Conservation (phyloP, 37 sponge, comb jelly and placozoan genomes). For the Eunapius fragilis region DNA sequence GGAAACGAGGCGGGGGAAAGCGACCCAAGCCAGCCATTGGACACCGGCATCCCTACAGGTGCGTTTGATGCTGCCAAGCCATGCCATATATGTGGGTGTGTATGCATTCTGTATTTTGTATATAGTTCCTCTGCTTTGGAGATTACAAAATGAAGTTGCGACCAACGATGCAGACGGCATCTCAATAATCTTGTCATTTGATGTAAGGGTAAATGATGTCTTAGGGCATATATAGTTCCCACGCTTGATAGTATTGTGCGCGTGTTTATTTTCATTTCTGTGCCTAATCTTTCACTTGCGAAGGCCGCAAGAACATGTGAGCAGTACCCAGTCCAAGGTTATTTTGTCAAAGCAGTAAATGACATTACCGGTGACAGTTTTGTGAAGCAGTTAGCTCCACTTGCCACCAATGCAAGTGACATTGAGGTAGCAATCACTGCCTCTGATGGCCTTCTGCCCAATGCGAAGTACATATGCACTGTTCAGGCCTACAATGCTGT, state of each 20-base stretch:
- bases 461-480: background rate
- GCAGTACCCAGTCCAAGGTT: background rate
- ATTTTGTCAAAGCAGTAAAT: background rate
- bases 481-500: background rate
- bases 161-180: background rate
- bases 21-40: background rate
- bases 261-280: background rate
- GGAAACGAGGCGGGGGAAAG: background rate
- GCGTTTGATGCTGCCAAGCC: background rate
- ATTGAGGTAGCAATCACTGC: background rate
- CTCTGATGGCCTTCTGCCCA: background rate
- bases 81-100: background rate
- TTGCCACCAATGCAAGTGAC: background rate
- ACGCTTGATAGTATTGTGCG: background rate
- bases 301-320: background rate
- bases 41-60: background rate
- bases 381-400: background rate
- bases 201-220: background rate
- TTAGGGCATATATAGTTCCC: no score
- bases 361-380: background rate
- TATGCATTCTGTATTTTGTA: background rate
- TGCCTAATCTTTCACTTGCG: background rate
- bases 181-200: background rate
- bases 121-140: background rate
- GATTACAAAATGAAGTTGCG: background rate